Evolutionary conservation across 2,797 vertebrate species (phyloP).

Genomic region (Pelodytes ibericus): DNA sequence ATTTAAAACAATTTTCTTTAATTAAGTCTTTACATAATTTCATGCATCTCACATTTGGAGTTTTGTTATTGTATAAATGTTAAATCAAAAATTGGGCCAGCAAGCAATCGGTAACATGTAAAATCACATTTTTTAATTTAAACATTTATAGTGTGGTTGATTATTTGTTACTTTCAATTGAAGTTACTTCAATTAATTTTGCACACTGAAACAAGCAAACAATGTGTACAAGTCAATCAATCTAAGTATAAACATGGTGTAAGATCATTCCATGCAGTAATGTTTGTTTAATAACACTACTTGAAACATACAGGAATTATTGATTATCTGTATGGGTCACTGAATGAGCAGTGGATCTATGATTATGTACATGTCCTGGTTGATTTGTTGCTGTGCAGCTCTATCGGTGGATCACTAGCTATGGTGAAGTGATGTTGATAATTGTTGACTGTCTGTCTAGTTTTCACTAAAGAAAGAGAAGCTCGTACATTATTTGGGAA

Average conservation of each 20-base stretch:
- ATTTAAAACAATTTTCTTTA: no score
- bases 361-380: not conserved
- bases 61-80: no score
- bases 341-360: not conserved
- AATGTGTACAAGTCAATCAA: not conserved
- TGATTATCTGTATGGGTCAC: not conserved
- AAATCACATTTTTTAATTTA: no score
- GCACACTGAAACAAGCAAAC: not conserved
- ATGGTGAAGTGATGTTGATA: not conserved
- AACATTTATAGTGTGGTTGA: no score
- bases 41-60: no score
- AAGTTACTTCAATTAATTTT: not conserved
- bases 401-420: not conserved
- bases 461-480: not conserved
- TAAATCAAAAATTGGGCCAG: no score
- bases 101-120: no score
- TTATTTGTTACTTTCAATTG: not conserved
- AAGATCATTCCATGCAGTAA: not conserved
- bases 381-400: not conserved
- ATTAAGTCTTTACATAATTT: no score
- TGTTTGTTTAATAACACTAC: slow-evolving; percentile 1
- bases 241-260: not conserved
- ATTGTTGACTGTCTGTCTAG: not conserved
- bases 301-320: not conserved
- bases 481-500: not conserved